Evolutionary conservation across 2,797 vertebrate genomes (phyloP).

Genomic region (Choloepus didactylus): DNA sequence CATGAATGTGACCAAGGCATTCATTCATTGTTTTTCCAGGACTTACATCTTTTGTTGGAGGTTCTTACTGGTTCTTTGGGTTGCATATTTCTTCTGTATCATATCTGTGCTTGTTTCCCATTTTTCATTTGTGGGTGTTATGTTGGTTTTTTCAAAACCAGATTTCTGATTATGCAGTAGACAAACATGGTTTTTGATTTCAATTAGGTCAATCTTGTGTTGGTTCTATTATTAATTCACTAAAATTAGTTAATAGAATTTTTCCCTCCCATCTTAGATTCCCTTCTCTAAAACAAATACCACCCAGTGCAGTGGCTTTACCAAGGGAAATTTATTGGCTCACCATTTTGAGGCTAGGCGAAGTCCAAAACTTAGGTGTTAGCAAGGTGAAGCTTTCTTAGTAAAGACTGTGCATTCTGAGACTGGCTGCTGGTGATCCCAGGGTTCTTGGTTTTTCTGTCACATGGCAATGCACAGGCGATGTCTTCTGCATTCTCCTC

Average conservation of each 20-base stretch:
- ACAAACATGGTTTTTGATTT: constrained; percentile 27
- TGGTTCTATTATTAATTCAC: constrained; percentile 49
- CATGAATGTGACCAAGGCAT: neutral
- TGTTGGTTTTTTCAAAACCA: constrained; percentile 49
- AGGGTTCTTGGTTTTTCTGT: too few species aligned
- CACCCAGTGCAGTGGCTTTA: too few species aligned
- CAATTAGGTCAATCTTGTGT: neutral
- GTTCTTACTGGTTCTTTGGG: constrained; percentile 28
- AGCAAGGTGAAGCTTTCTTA: too few species aligned
- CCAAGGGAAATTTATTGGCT: too few species aligned
- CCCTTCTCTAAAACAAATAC: too few species aligned
- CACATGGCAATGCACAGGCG: too few species aligned
- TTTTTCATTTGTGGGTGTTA: constrained; percentile 63
- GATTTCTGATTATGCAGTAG: neutral
- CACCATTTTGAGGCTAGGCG: too few species aligned
- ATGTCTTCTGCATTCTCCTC: neutral
- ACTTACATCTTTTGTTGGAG: constrained; percentile 39
- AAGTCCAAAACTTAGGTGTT: too few species aligned
- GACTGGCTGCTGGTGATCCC: too few species aligned
- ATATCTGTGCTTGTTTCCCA: constrained; percentile 4
- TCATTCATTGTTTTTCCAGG: neutral
- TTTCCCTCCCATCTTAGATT: too few species aligned
- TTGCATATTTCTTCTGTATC: neutral
- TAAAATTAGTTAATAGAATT: constrained; percentile 43
- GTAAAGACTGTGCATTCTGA: too few species aligned